Conservation (phyloP, 2,888 invertebrate species). For the Pyrrhosoma nymphula region DNA sequence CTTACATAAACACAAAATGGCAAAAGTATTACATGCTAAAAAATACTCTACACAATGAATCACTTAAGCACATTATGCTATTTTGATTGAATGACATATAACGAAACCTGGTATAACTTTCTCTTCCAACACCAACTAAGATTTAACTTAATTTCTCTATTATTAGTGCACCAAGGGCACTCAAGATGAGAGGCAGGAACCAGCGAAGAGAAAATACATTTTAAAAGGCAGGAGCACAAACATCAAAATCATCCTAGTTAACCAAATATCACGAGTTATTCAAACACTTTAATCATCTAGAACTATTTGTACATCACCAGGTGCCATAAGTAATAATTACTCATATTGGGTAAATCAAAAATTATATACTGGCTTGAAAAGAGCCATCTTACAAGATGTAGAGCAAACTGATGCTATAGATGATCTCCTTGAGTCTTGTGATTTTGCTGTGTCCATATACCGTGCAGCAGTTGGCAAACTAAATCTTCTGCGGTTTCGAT, state of each 20-base stretch:
- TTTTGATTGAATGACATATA: background rate
- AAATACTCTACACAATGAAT: background rate
- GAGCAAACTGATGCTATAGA: slow-evolving; percentile 75
- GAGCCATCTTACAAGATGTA: slow-evolving; percentile 75
- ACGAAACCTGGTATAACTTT: background rate
- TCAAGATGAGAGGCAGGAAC: background rate
- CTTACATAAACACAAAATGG: background rate
- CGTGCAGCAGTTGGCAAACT: slow-evolving; percentile 75
- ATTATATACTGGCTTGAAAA: slow-evolving; percentile 63
- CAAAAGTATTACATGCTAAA: background rate
- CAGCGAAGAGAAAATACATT: background rate
- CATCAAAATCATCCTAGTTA: background rate
- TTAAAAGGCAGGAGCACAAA: background rate
- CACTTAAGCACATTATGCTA: background rate
- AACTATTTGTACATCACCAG: background rate
- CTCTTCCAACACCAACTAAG: background rate
- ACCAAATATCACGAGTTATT: too few species aligned
- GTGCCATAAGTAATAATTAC: background rate
- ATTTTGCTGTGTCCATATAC: slow-evolving; percentile 73
- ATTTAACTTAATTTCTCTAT: background rate
- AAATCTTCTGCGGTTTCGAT: slow-evolving; percentile 75
- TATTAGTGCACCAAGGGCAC: background rate
- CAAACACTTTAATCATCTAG: too few species aligned
- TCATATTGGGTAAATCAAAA: slow-evolving; percentile 19
- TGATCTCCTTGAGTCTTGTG: slow-evolving; percentile 74